Conservation (phyloP, 2,113 vertebrate species). For the Proteles cristata region DNA sequence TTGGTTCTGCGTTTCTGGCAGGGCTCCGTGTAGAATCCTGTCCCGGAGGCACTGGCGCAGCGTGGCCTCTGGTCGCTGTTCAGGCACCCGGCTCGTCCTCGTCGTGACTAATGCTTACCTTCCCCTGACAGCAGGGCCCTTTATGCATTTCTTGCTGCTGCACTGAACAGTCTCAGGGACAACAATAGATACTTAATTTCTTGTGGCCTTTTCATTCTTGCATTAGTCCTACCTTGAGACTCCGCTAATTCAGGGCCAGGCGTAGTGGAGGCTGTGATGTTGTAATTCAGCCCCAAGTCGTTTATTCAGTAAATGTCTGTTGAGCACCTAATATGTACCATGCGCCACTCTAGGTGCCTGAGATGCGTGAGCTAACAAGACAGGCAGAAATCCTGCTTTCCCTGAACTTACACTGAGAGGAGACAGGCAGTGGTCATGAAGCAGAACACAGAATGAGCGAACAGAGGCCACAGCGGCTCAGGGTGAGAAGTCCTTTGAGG, state of each 20-base stretch:
- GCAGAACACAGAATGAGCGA: accelerated
- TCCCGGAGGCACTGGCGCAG: background rate
- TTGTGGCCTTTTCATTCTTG: background rate
- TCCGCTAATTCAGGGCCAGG: background rate
- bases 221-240: background rate
- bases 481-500: background rate
- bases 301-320: accelerated
- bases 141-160: background rate
- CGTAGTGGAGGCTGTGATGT: background rate
- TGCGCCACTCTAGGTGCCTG: too few relatives aligned
- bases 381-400: background rate
- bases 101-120: background rate
- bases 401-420: accelerated
- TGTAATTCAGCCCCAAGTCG: background rate
- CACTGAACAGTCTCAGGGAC: background rate
- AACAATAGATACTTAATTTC: background rate
- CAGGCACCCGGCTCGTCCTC: too few relatives aligned
- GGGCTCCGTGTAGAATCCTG: background rate
- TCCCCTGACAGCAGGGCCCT: background rate
- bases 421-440: too few relatives aligned
- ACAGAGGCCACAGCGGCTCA: background rate
- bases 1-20: too few relatives aligned
- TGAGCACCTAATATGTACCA: accelerated
- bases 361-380: too few relatives aligned
- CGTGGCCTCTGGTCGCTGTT: too few relatives aligned